Base-by-base conservation (phyloP, 2,113 vertebrate genomes). In the Perca schrenkii region DNA sequence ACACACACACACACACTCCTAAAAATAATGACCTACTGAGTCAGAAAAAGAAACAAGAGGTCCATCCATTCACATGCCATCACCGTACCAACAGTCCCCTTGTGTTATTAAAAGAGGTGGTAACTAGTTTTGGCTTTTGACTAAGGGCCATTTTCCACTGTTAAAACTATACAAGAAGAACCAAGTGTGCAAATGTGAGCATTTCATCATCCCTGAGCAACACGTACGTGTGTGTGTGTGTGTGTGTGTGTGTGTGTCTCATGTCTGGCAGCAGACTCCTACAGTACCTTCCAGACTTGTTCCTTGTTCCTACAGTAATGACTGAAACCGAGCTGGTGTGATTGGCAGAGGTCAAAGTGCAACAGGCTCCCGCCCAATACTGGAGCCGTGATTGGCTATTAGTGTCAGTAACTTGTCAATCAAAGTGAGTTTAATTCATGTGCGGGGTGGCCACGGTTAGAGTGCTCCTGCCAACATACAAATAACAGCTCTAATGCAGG, bases 51-150 rank as follows among this genome's bases (percentile, higher is more conserved):
- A 16, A 69, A 69, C 49, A 19, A 43, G 0, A n/a, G 11, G 21
- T 49, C 43, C 56, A 21, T 76, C 31, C n/a, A 47, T 47, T 58
- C 67, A 60, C 73, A 74, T 56, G 43, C 62, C 80, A 54, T 52
- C 61, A 25, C 75, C 19, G 8, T 13, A 74, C 62, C 71, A 82
- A 82, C 74, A 65, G 50, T 6, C 62, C 65, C 58, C n/a, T 13
- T 14, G 61, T 80, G 83, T 83, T 82, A 14, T 79, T 86, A 82
- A 75, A 86, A 72, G 72, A 88, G 80, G 84, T 85, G 84, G 61
- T 83, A 88, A 93, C 53, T 34, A 84, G 52, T 11, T 34, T 28
- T 81, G 87, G 89, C 83, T 70, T 67, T 56, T 46, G 46, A 84
- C 75, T 71, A 46, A 79, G 70, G 64, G 34, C 49, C 56, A 63